Evolutionary conservation across 2,888 invertebrate genomes (phyloP).

Genomic region (Myopa tessellatipennis): DNA sequence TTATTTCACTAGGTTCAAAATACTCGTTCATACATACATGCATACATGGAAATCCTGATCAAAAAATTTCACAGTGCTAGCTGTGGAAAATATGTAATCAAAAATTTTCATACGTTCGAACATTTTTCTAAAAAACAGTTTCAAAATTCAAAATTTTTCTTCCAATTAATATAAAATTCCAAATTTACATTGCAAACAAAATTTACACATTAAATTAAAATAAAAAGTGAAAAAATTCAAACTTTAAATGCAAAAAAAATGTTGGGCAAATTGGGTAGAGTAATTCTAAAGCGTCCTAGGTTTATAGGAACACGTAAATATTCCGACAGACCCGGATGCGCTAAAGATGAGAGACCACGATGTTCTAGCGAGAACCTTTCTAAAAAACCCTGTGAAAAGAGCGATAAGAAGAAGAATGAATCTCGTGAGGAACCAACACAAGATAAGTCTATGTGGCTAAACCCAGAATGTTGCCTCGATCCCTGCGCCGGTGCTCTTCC

Average conservation of each 20-base stretch:
- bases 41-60: no score
- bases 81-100: neutral
- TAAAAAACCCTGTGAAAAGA: neutral
- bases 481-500: conserved; percentile 41
- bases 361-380: conserved; percentile 2
- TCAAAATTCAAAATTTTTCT: conserved; percentile 5
- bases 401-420: no score
- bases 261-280: neutral
- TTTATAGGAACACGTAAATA: neutral
- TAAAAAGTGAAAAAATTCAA: no score
- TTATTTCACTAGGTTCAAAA: no score
- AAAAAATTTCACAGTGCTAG: no score
- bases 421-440: neutral
- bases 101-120: neutral
- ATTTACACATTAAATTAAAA: no score
- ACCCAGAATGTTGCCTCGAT: conserved; percentile 37
- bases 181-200: neutral
- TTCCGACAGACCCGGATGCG: conserved; percentile 43
- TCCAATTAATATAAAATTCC: neutral
- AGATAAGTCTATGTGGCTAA: conserved; percentile 44
- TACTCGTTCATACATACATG: no score
- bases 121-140: neutral
- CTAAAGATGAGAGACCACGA: conserved; percentile 43
- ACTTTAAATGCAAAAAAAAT: neutral
- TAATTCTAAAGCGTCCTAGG: neutral